Conservation (phyloP, 2,797 vertebrate genomes). For the Taenioides sp. region DNA sequence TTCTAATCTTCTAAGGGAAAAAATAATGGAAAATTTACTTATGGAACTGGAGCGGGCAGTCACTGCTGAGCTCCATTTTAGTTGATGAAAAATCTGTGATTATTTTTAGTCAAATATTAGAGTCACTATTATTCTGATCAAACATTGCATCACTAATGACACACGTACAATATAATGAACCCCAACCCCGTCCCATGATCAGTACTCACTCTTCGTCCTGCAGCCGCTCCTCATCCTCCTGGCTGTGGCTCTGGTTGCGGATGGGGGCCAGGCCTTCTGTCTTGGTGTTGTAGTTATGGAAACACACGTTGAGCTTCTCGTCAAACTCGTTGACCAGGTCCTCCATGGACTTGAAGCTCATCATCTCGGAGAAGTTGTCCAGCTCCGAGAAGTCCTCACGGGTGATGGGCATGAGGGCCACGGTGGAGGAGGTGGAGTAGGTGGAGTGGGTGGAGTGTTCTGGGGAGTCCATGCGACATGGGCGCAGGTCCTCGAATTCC, state of each 20-base stretch:
- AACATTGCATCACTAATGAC: too few species aligned
- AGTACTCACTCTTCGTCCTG: slow-evolving; percentile 91
- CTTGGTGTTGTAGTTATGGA: slow-evolving; percentile 95
- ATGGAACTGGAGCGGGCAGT: too few species aligned
- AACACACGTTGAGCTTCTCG: slow-evolving; percentile 94
- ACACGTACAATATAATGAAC: too few species aligned
- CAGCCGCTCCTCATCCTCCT: slow-evolving; percentile 89
- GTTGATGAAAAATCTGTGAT: not conserved
- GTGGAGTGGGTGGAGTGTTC: slow-evolving; percentile 49
- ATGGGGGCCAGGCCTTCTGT: slow-evolving; percentile 90
- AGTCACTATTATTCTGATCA: too few species aligned
- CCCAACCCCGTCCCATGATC: not conserved
- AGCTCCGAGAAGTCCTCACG: slow-evolving; percentile 91
- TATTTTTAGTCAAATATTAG: not conserved
- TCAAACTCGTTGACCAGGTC: slow-evolving; percentile 95
- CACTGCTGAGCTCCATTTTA: too few species aligned
- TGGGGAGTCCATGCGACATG: slow-evolving; percentile 72
- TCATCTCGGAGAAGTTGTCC: slow-evolving; percentile 96
- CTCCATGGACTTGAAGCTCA: slow-evolving; percentile 98
- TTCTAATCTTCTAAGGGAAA: too few species aligned
- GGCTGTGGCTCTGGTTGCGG: slow-evolving; percentile 84
- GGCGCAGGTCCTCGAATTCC: slow-evolving; percentile 91
- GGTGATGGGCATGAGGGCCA: slow-evolving; percentile 71
- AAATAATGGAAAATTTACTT: too few species aligned
- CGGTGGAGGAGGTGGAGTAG: slow-evolving; percentile 55